These are phyloP conservation scores for Euphydryas editha DNA, from an alignment of 2,888 invertebrate genomes.

Conservation along the genomic window DNA sequence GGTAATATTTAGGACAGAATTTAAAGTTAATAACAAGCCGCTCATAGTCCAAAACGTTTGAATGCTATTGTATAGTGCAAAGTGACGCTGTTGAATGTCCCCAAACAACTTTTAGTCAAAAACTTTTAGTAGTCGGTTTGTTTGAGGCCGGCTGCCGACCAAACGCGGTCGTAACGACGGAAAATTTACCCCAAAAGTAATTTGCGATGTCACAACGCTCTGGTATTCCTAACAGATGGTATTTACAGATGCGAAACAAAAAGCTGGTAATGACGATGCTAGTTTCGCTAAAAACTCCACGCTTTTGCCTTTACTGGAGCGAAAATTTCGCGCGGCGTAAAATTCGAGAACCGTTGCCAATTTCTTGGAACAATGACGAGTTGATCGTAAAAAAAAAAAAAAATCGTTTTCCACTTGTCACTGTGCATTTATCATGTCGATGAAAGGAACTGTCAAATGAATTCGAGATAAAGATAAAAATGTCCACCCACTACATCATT, in stretches of 20 bases:
- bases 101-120: constrained; percentile 57
- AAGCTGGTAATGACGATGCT: constrained; percentile 67
- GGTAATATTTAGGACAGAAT: neutral
- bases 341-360: constrained; percentile 24
- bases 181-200: constrained; percentile 70
- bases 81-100: constrained; percentile 53
- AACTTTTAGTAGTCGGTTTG: constrained; percentile 73
- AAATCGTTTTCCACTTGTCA: constrained; percentile 14
- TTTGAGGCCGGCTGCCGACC: constrained; percentile 59
- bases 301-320: constrained; percentile 24
- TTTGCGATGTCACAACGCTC: constrained; percentile 69
- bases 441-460: constrained; percentile 2
- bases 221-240: constrained; percentile 51
- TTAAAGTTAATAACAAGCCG: constrained; percentile 30
- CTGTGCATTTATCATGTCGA: constrained; percentile 3
- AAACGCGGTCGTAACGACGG: constrained; percentile 67
- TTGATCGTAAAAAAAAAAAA: constrained; percentile 10
- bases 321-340: constrained; percentile 25
- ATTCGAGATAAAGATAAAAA: neutral
- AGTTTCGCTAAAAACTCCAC: constrained; percentile 55
- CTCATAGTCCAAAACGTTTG: constrained; percentile 43
- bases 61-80: constrained; percentile 50
- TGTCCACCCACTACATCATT: neutral
- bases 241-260: constrained; percentile 73
- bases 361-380: constrained; percentile 24